Evolutionary conservation across 2,797 vertebrate genomes (phyloP), one percentile per base, ranked within the genome.

Genomic region (Cygnus olor): DNA sequence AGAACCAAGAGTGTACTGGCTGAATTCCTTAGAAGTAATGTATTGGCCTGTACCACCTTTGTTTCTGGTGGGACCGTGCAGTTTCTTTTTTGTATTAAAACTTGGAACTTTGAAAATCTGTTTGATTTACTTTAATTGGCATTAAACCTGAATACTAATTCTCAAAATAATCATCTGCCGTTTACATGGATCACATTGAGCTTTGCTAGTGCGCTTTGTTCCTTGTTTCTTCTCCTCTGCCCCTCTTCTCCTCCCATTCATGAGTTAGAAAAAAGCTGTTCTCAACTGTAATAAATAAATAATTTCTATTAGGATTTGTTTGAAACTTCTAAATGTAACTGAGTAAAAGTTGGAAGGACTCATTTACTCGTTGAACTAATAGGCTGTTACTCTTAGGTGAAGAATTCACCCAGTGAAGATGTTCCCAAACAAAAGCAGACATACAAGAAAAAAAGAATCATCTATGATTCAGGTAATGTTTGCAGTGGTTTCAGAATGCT

Each of bases 401-500:
- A 97, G 94, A 98, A 85, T 89, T 97, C 98, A 69, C 91, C 91
- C 88, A 95, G 85, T 90, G 98, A 98, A 58, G 98, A 98, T 57
- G 97, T 97, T 57, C 88, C 77, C 81, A 98, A 84, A 78, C 97
- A 70, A 51, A 98, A 97, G 84, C 90, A 89, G 53, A 72, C 77
- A 18, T 98, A 97, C 88, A 98, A 97, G 96, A 99, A 98, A 96
- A 98, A 97, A 87, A 98, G 98, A 93, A 95, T 98, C 58, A 98
- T 99, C 85, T 97, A 98, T 57, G 98, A 99, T 94, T 99, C 98
- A 97, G 98, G 98, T 98, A 98, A 83, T 8, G 45, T 88, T 95
- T 30, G 53, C 57, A 25, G 30, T n/a, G 90, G 20, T 57, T 91
- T 94, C 58, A 90, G 87, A 45, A 30, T 61, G 17, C 11, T 88